Conservation (phyloP, 1,140 invertebrate species). For the Araneus ventricosus region DNA sequence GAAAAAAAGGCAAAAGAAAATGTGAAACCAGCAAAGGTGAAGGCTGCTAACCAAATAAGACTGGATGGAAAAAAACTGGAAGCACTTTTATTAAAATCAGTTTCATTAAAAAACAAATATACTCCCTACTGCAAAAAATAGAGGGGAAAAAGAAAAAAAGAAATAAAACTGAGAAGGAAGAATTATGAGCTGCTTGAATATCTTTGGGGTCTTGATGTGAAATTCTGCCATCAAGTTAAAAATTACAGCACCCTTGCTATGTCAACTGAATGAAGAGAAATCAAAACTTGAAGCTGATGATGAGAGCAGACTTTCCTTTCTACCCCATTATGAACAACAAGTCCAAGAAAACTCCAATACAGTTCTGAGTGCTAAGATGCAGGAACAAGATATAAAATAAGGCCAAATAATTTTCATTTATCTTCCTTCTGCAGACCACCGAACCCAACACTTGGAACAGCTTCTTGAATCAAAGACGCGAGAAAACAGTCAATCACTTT, state of each 20-base stretch:
- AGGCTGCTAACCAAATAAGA: not conserved
- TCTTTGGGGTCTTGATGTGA: not conserved
- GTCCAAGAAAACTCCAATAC: not conserved
- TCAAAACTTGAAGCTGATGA: not conserved
- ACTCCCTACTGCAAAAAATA: not conserved
- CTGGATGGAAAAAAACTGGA: not conserved
- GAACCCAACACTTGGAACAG: too few species aligned
- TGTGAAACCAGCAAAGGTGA: not conserved
- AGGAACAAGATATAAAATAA: too few species aligned
- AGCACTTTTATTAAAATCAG: not conserved
- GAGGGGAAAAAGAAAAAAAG: not conserved
- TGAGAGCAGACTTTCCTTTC: not conserved
- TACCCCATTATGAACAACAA: not conserved
- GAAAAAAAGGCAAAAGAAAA: too few species aligned
- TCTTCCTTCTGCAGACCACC: too few species aligned
- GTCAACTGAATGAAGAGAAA: not conserved
- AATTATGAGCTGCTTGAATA: not conserved
- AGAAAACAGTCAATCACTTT: too few species aligned
- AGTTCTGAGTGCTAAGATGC: too few species aligned
- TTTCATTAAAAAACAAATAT: not conserved
- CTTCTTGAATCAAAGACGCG: too few species aligned
- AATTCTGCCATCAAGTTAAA: not conserved
- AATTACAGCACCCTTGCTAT: not conserved
- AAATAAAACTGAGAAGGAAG: not conserved
- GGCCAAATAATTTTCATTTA: too few species aligned